phyloP scores from a whole-genome alignment of 2,113 vertebrate species.

The Mugil cephalus region DNA sequence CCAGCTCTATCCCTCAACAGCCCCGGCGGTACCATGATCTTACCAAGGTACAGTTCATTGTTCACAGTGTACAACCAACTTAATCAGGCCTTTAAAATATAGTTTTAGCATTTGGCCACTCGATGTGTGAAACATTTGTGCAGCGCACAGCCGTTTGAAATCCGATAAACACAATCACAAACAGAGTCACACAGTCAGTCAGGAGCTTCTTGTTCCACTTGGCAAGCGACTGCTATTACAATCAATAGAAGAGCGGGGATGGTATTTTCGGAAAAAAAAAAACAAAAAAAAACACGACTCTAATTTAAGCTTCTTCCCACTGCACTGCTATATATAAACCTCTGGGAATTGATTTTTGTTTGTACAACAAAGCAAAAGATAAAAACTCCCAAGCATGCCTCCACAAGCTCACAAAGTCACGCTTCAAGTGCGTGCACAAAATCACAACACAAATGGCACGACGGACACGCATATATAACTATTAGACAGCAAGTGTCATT shows the following conservation, averaged over 20 bases:
- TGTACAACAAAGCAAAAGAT: conserved; percentile 39
- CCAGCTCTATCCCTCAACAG: conserved; percentile 78
- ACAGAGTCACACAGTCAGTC: conserved; percentile 5
- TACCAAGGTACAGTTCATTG: conserved; percentile 86
- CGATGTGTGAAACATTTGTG: too few species aligned
- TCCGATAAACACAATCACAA: not conserved
- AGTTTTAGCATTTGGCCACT: not conserved
- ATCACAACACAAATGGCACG: conserved; percentile 10
- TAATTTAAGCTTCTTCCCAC: conserved; percentile 63
- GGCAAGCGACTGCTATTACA: conserved; percentile 10
- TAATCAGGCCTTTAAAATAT: not conserved
- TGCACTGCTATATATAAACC: conserved; percentile 62
- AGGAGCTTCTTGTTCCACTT: conserved; percentile 4
- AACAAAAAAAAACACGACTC: conserved; percentile 20
- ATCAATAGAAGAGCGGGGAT: conserved; percentile 53
- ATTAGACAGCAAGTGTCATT: not conserved
- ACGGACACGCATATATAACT: not conserved
- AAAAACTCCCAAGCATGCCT: conserved; percentile 31
- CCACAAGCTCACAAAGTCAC: conserved; percentile 7
- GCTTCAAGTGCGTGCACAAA: not conserved
- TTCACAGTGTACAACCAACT: not conserved
- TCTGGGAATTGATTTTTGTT: conserved; percentile 65
- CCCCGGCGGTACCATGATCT: conserved; percentile 88
- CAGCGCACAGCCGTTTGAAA: not conserved
- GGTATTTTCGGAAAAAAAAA: conserved; percentile 45